These are phyloP conservation scores for Bombycilla garrulus DNA, from an alignment of 2,113 vertebrate genomes.

Conservation along the genomic window DNA sequence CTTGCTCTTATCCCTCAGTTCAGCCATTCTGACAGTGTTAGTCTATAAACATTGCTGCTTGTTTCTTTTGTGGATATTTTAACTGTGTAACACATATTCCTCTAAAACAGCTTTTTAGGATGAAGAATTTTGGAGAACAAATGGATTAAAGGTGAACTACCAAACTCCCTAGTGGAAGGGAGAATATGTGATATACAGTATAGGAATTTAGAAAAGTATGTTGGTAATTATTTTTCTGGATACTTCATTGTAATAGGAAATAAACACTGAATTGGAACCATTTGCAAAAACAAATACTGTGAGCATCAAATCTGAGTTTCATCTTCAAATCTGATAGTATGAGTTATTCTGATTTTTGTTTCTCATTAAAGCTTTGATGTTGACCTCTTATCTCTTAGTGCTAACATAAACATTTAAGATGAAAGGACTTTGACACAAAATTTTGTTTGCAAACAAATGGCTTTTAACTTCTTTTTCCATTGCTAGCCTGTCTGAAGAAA, in stretches of 20 bases:
- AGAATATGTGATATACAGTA: neutral
- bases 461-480: neutral
- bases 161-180: neutral
- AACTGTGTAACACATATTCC: neutral
- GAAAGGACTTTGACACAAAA: neutral
- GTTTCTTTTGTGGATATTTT: neutral
- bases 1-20: neutral
- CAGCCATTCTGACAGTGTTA: neutral
- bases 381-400: neutral
- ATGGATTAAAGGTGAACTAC: neutral
- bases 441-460: conserved; percentile 14
- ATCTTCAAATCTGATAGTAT: conserved; percentile 18
- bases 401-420: conserved; percentile 5
- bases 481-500: neutral
- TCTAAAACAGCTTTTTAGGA: neutral
- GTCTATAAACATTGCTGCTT: neutral
- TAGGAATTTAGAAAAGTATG: neutral
- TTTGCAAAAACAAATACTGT: neutral
- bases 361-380: conserved; percentile 15
- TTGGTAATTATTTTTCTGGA: neutral
- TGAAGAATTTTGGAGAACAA: neutral
- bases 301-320: conserved; percentile 1
- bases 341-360: conserved; percentile 10
- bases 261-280: neutral
- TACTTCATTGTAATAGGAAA: neutral